Evolutionary conservation across 2,113 vertebrate species (phyloP), one percentile per base, ranked within the genome.

Genomic region (Apteryx mantelli): DNA sequence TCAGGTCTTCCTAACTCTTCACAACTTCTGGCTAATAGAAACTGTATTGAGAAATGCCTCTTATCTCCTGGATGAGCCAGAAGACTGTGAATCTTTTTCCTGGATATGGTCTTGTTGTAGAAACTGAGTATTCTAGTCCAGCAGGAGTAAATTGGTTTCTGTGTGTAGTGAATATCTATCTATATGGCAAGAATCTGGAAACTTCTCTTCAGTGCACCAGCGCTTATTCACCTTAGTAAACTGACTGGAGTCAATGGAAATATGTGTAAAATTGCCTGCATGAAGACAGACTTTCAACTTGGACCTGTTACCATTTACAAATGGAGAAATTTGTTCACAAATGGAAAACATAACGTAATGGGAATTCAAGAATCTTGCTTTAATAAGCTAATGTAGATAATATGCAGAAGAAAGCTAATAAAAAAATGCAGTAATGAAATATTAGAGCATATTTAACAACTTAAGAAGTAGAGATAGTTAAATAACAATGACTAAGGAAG

Each of bases 61-160:
- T 20, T 46, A 22, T 15, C 40, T 83, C 30, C 74, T 0, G 0
- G n/a, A 17, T 9, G 24, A 82, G 52, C 1, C n/a, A 71, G 52
- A 13, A 40, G 25, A 7, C 11, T 36, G 7, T n/a, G 21, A 34
- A 83, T 34, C 15, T 60, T 66, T 82, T 42, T 69, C 9, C 30
- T 84, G 36, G 38, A 56, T 65, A 4, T 70, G 26, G 7, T 82
- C 50, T 83, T 6, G 14, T 56, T 66, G 53, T 68, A 77, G 40
- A 76, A 75, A 82, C 13, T 9, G 40, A 15, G 8, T 60, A 26
- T 46, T 90, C 88, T 68, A 79, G 19, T 40, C 26, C 11, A 24
- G 40, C 46, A 85, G 75, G 55, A 8, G 3, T 26, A 56, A 65
- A 89, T 53, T 14, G 50, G 4, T 74, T 80, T 65, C 44, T 65